These are phyloP conservation scores for Melieria crassipennis DNA, from an alignment of 2,888 invertebrate species.

Conservation along the genomic window DNA sequence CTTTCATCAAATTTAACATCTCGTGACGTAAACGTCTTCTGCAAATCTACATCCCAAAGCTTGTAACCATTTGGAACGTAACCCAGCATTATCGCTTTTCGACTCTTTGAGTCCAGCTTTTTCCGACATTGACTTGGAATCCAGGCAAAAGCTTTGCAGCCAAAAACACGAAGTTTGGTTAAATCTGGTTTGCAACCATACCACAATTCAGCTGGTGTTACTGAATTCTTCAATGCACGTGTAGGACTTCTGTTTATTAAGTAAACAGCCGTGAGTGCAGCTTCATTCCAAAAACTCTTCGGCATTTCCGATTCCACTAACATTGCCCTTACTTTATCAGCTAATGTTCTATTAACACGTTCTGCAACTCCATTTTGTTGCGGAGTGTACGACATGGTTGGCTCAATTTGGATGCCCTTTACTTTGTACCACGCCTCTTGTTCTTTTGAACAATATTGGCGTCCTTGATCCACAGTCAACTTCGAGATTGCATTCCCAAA, in stretches of 20 bases:
- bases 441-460: slow-evolving; percentile 46
- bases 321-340: slow-evolving; percentile 34
- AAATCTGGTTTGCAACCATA: slow-evolving; percentile 36
- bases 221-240: slow-evolving; percentile 4
- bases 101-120: slow-evolving; percentile 40
- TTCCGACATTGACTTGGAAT: slow-evolving; percentile 40
- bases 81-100: slow-evolving; percentile 34
- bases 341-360: slow-evolving; percentile 31
- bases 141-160: slow-evolving; percentile 41
- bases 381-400: slow-evolving; percentile 1
- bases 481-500: slow-evolving; percentile 18
- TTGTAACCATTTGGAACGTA: slow-evolving; percentile 40
- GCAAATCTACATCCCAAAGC: slow-evolving; percentile 28
- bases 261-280: slow-evolving; percentile 23
- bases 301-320: slow-evolving; percentile 29
- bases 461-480: slow-evolving; percentile 32
- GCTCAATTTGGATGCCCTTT: slow-evolving; percentile 12
- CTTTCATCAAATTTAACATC: slow-evolving; percentile 33
- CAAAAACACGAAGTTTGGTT: slow-evolving; percentile 40
- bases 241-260: slow-evolving; percentile 33
- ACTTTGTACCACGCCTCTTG: slow-evolving; percentile 27
- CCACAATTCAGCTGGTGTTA: slow-evolving; percentile 39
- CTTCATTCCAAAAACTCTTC: slow-evolving; percentile 34
- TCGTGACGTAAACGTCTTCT: slow-evolving; percentile 24
- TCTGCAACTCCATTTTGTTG: slow-evolving; percentile 22